phyloP scores from a whole-genome alignment of 2,888 invertebrate species.

The Agrochola litura region DNA sequence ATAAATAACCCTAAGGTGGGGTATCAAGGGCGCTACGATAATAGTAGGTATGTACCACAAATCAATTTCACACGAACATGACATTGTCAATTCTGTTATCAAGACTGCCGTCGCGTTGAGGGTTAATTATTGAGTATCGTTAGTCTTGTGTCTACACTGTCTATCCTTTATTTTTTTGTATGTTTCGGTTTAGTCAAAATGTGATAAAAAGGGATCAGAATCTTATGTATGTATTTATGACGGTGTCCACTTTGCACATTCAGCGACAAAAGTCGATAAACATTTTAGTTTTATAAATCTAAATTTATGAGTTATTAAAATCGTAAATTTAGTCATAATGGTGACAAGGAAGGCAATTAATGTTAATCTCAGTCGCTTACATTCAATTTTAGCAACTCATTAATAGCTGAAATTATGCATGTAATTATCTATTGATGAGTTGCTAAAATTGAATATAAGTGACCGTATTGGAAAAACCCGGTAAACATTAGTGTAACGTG shows the following conservation, averaged over 20 bases:
- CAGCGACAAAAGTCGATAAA: neutral
- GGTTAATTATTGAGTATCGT: constrained; percentile 22
- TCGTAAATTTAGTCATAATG: too few species aligned
- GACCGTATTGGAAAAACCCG: too few species aligned
- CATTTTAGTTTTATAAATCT: too few species aligned
- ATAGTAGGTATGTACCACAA: constrained; percentile 25
- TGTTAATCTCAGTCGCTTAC: neutral
- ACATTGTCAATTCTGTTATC: constrained; percentile 45
- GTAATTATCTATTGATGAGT: too few species aligned
- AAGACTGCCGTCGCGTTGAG: constrained; percentile 9
- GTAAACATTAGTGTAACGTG: neutral
- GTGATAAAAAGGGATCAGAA: neutral
- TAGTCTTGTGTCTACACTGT: neutral
- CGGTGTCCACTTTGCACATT: neutral
- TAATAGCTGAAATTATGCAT: too few species aligned
- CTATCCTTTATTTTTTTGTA: neutral
- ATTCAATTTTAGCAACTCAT: too few species aligned
- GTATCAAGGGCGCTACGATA: constrained; percentile 41
- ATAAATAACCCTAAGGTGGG: constrained; percentile 34
- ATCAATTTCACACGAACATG: constrained; percentile 48
- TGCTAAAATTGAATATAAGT: too few species aligned
- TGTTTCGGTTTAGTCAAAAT: neutral
- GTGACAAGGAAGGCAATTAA: neutral
- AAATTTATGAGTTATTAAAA: too few species aligned
- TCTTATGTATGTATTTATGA: neutral